Evolutionary conservation across 2,888 invertebrate genomes (phyloP), one percentile per base, ranked within the genome.

Genomic region (Drosophila parthenogenetica): DNA sequence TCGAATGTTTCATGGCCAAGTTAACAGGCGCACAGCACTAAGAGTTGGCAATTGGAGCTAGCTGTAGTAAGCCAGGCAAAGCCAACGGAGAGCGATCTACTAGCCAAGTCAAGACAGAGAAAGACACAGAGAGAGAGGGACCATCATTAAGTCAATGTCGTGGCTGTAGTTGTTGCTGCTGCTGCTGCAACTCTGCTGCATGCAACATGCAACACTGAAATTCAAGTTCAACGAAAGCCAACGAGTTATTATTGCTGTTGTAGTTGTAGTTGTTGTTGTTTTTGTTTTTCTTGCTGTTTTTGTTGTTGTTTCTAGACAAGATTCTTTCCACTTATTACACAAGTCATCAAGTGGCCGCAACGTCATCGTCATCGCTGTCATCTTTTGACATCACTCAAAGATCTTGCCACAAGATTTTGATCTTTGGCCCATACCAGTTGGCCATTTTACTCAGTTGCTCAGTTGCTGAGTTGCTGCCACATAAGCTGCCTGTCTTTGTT

Each of bases 281-380:
- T n/a, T n/a, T n/a, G n/a, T n/a, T n/a, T n/a, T 19, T 19, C 3
- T 19, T 29, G 29, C 5, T 29, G 29, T 29, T 29, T 5, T 29
- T 29, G 29, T 29, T 29, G 25, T 5, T 25, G 29, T 87, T 81
- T 79, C 81, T 80, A 80, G 88, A 83, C 88, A 83, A 83, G 83
- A 83, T 88, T 83, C 87, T 88, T 88, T 88, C 83, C 87, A 86
- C 83, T 83, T 83, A 84, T 89, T 87, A 89, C 89, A 85, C 84
- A 85, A 89, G 84, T 81, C 84, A 85, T 89, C 77, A 51, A 49
- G 51, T 46, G 43, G 67, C 83, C 64, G 70, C 85, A 84, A 73
- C 87, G 71, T 87, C 83, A 86, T 67, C 71, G 59, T 62, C 79
- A 69, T 75, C 48, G 62, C 69, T 63, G 77, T 77, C 75, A 82